Percentiles rank a stretch among this genome's conserved stretches.
Conservation (phyloP, 2,113 vertebrate species). For the Aspidoscelis tigris region DNA sequence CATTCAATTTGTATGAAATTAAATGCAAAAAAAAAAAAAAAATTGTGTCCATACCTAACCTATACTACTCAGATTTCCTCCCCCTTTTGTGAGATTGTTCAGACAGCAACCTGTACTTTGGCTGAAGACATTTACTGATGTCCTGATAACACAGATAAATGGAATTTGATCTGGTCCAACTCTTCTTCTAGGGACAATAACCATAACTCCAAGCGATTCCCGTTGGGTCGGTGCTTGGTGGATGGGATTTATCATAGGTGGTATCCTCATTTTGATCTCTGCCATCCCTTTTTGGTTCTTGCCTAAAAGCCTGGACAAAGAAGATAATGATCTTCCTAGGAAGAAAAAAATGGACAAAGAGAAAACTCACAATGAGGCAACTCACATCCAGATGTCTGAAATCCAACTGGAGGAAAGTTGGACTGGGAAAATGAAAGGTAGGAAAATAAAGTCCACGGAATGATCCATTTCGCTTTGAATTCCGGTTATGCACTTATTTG, state of each 20-base stretch:
- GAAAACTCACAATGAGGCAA: not conserved
- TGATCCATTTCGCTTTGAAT: too few species aligned
- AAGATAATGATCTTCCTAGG: constrained; percentile 40
- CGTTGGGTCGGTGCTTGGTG: constrained; percentile 98
- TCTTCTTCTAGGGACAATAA: constrained; percentile 81
- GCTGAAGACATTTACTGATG: too few species aligned
- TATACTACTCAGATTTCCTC: too few species aligned
- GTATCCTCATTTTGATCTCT: constrained; percentile 71
- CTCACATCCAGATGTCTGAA: constrained; percentile 13
- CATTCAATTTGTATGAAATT: too few species aligned
- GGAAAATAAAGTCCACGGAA: constrained; percentile 39
- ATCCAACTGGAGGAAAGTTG: constrained; percentile 6
- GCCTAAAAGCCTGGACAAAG: constrained; percentile 77
- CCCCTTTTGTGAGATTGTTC: too few species aligned
- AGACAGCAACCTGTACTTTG: too few species aligned
- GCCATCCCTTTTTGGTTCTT: constrained; percentile 92
- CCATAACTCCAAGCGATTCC: constrained; percentile 85
- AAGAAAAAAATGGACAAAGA: constrained; percentile 12
- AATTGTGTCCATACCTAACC: too few species aligned
- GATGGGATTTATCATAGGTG: constrained; percentile 85
- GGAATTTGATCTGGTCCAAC: constrained; percentile 8
- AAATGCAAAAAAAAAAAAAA: too few species aligned
- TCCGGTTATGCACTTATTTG: too few species aligned
- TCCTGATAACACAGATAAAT: not conserved
- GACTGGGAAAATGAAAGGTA: constrained; percentile 61